Percentiles rank a stretch among this genome's conserved stretches.
Conservation (phyloP, 2,113 vertebrate genomes). For the Lathamus discolor region DNA sequence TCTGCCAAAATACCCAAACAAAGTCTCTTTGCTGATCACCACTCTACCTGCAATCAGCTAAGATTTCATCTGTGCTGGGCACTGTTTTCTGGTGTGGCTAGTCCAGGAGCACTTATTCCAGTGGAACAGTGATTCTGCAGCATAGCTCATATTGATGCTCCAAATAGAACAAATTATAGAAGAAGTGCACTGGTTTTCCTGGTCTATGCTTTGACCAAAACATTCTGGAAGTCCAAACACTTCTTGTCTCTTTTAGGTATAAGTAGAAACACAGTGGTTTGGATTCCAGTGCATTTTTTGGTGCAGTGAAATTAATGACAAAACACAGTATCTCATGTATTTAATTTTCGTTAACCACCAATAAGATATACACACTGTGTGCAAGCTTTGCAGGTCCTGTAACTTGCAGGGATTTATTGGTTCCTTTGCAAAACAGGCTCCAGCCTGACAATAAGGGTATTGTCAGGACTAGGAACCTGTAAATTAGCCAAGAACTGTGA, state of each 20-base stretch:
- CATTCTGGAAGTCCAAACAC: background rate
- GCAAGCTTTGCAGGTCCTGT: fast-evolving
- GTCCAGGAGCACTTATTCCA: background rate
- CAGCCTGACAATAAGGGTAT: background rate
- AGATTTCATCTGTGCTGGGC: background rate
- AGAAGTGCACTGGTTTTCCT: background rate
- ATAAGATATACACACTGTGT: background rate
- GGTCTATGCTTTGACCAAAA: background rate
- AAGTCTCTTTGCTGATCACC: background rate
- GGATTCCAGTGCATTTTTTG: background rate
- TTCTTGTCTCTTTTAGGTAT: background rate
- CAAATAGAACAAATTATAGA: background rate
- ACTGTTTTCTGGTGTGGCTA: background rate
- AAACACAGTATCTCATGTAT: background rate
- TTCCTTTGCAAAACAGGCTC: background rate
- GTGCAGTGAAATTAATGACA: background rate
- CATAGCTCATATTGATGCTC: background rate
- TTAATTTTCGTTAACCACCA: fast-evolving
- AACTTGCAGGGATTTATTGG: fast-evolving
- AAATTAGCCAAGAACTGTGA: background rate
- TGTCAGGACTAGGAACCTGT: background rate
- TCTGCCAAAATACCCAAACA: background rate
- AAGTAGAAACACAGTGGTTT: background rate
- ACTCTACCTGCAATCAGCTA: background rate
- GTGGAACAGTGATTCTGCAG: background rate